phyloP scores from a whole-genome alignment of 2,797 vertebrate species.

The Sarcoramphus papa region DNA sequence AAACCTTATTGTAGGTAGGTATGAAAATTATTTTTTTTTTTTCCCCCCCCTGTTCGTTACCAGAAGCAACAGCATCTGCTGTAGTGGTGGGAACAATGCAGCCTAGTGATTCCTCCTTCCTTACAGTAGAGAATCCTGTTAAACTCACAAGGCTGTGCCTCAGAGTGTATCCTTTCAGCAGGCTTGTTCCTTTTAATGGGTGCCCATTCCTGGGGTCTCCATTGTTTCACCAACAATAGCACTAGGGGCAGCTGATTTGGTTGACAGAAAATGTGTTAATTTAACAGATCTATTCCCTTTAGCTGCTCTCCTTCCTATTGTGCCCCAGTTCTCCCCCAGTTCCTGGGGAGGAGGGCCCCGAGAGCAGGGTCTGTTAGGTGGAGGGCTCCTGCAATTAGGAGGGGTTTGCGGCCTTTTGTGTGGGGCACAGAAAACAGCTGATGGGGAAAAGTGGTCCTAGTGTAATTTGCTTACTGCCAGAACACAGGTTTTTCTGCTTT shows the following conservation, averaged over 20 bases:
- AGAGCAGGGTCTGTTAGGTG: slow-evolving; percentile 61
- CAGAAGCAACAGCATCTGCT: slow-evolving; percentile 67
- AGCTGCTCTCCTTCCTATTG: slow-evolving; percentile 61
- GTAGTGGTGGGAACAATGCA: slow-evolving; percentile 66
- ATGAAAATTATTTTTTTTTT: background rate
- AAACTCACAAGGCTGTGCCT: slow-evolving; percentile 66
- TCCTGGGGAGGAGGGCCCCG: slow-evolving; percentile 60
- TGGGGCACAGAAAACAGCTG: slow-evolving; percentile 57
- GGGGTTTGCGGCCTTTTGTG: slow-evolving; percentile 61
- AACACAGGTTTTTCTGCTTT: background rate
- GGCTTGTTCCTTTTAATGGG: slow-evolving; percentile 72
- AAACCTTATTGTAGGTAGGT: slow-evolving; percentile 22
- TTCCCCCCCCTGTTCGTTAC: background rate
- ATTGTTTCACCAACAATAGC: slow-evolving; percentile 75
- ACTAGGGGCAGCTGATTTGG: slow-evolving; percentile 73
- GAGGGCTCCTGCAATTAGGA: slow-evolving; percentile 60
- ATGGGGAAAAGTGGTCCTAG: slow-evolving; percentile 17
- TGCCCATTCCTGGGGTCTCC: slow-evolving; percentile 66
- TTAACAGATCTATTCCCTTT: slow-evolving; percentile 73
- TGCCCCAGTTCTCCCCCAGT: slow-evolving; percentile 63
- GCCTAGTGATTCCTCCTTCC: slow-evolving; percentile 62
- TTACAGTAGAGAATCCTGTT: slow-evolving; percentile 68
- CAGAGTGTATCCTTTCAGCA: slow-evolving; percentile 64
- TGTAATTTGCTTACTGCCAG: background rate
- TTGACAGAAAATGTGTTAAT: slow-evolving; percentile 78